Percentiles rank a stretch among this genome's conserved stretches.
These are phyloP conservation scores for Meganola albula DNA, from an alignment of 2,888 invertebrate genomes.

Conservation along the genomic window DNA sequence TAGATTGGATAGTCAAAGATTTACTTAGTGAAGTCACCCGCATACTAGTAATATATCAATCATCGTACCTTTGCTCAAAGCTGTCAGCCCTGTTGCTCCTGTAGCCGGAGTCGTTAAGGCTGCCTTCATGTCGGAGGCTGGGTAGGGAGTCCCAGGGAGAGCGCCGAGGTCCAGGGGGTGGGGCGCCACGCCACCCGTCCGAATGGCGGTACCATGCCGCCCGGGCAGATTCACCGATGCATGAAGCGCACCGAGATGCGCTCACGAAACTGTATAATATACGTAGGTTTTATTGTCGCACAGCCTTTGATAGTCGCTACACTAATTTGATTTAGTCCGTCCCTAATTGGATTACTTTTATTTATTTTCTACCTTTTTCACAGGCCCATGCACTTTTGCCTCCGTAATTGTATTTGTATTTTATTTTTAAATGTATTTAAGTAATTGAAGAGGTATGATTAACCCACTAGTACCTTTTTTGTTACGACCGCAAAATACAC, in stretches of 20 bases:
- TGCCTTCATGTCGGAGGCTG: slow-evolving; percentile 89
- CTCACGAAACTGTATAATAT: slow-evolving; percentile 69
- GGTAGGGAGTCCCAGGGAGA: slow-evolving; percentile 94
- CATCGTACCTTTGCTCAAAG: slow-evolving; percentile 87
- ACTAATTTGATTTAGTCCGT: not conserved
- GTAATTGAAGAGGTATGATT: too few species aligned
- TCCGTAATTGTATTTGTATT: too few species aligned
- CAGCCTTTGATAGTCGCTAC: slow-evolving; percentile 16
- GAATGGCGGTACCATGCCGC: slow-evolving; percentile 95
- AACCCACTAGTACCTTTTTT: too few species aligned
- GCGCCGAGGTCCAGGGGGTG: slow-evolving; percentile 80
- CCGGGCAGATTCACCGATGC: slow-evolving; percentile 92
- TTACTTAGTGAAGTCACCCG: not conserved
- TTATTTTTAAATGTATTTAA: too few species aligned
- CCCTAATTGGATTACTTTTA: not conserved
- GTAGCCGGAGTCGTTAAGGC: slow-evolving; percentile 91
- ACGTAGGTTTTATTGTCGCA: slow-evolving; percentile 20
- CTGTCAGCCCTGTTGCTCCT: slow-evolving; percentile 91
- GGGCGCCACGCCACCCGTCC: slow-evolving; percentile 86
- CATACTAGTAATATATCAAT: slow-evolving; percentile 5
- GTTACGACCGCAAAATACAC: too few species aligned
- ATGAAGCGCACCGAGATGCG: slow-evolving; percentile 87
- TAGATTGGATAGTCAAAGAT: not conserved
- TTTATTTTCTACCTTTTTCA: too few species aligned
- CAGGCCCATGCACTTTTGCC: too few species aligned